Percentiles rank a stretch among this genome's conserved stretches.
These are phyloP conservation scores for Platycheirus rosarum DNA, from an alignment of 2,888 invertebrate genomes.

Conservation along the genomic window DNA sequence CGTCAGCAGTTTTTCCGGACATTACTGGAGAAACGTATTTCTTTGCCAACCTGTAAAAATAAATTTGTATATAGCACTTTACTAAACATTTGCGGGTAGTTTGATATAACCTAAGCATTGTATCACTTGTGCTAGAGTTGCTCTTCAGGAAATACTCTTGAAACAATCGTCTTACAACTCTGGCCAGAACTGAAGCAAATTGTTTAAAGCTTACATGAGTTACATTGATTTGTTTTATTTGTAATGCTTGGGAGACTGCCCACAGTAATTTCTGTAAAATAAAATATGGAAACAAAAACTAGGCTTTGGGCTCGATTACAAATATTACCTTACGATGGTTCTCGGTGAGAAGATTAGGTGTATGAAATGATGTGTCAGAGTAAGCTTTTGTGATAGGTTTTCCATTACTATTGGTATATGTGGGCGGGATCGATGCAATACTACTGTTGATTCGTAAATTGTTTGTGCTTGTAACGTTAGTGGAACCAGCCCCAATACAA, in stretches of 20 bases:
- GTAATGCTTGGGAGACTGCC: slow-evolving; percentile 91
- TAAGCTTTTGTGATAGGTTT: slow-evolving; percentile 69
- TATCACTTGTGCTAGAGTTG: slow-evolving; percentile 90
- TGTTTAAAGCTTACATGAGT: slow-evolving; percentile 88
- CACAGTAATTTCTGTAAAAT: slow-evolving; percentile 87
- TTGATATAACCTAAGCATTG: slow-evolving; percentile 85
- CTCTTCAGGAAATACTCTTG: slow-evolving; percentile 84
- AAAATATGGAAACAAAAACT: background rate
- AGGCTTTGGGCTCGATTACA: background rate
- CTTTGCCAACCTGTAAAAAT: slow-evolving; percentile 85
- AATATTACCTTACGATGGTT: slow-evolving; percentile 80
- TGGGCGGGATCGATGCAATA: slow-evolving; percentile 19
- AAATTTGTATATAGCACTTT: background rate
- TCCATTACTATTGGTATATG: slow-evolving; percentile 26
- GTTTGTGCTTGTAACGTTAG: slow-evolving; percentile 58
- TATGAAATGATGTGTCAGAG: slow-evolving; percentile 70
- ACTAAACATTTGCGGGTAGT: background rate
- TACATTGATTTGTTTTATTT: slow-evolving; percentile 87
- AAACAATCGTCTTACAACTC: slow-evolving; percentile 86
- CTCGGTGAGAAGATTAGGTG: slow-evolving; percentile 78
- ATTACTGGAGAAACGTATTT: slow-evolving; percentile 86
- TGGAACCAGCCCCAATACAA: slow-evolving; percentile 81
- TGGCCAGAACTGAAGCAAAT: slow-evolving; percentile 87
- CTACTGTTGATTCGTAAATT: slow-evolving; percentile 74
- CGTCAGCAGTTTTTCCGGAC: slow-evolving; percentile 86